A percentile compares a stretch with the other conserved stretches of the same genome.
Conservation (phyloP, 2,888 invertebrate genomes). For the Criorhina ranunculi region DNA sequence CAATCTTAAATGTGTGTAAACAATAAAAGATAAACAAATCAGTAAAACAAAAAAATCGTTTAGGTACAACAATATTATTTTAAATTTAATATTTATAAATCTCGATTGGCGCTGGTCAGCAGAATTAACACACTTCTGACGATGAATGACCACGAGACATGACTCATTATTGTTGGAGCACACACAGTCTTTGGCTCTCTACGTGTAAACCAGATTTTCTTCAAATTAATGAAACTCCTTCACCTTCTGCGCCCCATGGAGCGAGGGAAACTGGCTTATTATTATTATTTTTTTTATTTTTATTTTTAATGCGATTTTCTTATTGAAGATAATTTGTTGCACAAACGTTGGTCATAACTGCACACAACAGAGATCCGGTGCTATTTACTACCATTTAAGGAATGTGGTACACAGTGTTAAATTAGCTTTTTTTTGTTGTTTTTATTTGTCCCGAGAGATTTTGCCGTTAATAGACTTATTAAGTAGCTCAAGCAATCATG, state of each 20-base stretch:
- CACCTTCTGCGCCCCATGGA: slow-evolving; percentile 63
- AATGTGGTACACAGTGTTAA: slow-evolving; percentile 76
- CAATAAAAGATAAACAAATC: slow-evolving; percentile 3
- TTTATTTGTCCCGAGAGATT: slow-evolving; percentile 47
- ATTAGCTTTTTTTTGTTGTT: slow-evolving; percentile 56
- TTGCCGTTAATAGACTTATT: slow-evolving; percentile 71
- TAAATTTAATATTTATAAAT: slow-evolving; percentile 51
- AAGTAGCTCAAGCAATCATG: slow-evolving; percentile 49
- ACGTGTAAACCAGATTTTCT: slow-evolving; percentile 76
- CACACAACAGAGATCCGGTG: slow-evolving; percentile 71
- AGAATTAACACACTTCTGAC: slow-evolving; percentile 58
- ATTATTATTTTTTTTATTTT: slow-evolving; percentile 54
- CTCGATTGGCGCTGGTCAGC: slow-evolving; percentile 12
- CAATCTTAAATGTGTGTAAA: background rate
- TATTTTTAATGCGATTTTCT: slow-evolving; percentile 61
- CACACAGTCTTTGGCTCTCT: slow-evolving; percentile 61
- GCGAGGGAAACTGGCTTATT: slow-evolving; percentile 73
- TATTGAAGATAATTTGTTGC: slow-evolving; percentile 74
- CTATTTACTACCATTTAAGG: slow-evolving; percentile 75
- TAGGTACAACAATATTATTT: slow-evolving; percentile 26
- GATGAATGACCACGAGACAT: slow-evolving; percentile 67
- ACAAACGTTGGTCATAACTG: slow-evolving; percentile 70
- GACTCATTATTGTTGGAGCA: slow-evolving; percentile 65
- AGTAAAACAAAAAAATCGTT: slow-evolving; percentile 10
- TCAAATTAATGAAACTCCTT: slow-evolving; percentile 76